phyloP scores from a whole-genome alignment of 2,888 invertebrate species.

The Synergus japonicus region DNA sequence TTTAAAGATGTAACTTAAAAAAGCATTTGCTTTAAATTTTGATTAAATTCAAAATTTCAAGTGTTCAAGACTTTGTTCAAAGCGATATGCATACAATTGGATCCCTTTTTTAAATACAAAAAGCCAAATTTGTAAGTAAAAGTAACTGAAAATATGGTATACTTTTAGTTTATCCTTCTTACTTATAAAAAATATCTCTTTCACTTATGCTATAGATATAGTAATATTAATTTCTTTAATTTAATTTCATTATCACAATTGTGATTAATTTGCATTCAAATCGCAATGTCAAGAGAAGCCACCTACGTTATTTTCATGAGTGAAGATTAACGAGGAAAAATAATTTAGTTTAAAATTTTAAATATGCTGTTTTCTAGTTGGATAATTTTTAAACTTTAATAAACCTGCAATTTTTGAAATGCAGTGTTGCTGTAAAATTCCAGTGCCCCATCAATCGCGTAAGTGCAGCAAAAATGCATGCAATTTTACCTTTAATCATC shows the following conservation, averaged over 20 bases:
- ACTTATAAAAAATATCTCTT: constrained; percentile 27
- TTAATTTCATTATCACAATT: not conserved
- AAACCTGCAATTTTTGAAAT: constrained; percentile 51
- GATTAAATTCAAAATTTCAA: not conserved
- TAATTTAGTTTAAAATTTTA: not conserved
- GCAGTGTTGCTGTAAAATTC: constrained; percentile 27
- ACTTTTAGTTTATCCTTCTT: not conserved
- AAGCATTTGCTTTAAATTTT: not conserved
- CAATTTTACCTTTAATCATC: constrained; percentile 79
- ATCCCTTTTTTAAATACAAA: not conserved
- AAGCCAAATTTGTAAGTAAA: not conserved
- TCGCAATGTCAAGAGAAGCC: constrained; percentile 8
- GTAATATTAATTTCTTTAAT: not conserved
- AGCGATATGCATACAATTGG: constrained; percentile 3
- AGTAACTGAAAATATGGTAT: not conserved
- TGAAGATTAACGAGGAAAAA: not conserved
- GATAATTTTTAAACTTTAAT: not conserved
- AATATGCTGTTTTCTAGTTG: not conserved
- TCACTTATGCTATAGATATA: constrained; percentile 16
- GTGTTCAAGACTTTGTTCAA: not conserved
- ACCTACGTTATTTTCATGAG: not conserved
- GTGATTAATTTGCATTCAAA: not conserved
- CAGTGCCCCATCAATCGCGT: not conserved
- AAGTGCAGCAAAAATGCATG: constrained; percentile 3
- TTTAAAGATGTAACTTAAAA: not conserved